Conservation (phyloP, 1,140 invertebrate species). For the Maniola jurtina region DNA sequence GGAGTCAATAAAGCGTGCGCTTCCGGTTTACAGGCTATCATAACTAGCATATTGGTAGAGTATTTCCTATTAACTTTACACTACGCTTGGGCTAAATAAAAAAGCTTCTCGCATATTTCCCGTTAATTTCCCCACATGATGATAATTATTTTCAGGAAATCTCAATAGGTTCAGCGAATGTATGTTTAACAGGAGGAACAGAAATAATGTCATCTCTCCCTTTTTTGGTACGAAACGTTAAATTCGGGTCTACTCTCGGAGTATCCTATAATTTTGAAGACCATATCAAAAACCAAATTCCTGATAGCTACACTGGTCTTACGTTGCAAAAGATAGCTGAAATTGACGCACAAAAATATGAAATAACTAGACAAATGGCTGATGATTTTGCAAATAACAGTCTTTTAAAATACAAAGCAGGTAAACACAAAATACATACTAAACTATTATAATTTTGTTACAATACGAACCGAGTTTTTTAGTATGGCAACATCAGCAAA, state of each 20-base stretch:
- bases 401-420: constrained; percentile 88
- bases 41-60: constrained; percentile 53
- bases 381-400: constrained; percentile 93
- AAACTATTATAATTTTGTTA: no score
- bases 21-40: constrained; percentile 58
- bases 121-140: neutral
- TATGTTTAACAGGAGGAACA: constrained; percentile 93
- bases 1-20: constrained; percentile 67
- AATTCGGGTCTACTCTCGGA: constrained; percentile 94
- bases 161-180: constrained; percentile 87
- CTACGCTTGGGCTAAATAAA: neutral
- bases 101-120: no score
- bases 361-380: constrained; percentile 89
- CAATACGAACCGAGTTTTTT: no score
- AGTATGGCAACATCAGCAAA: no score
- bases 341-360: constrained; percentile 94
- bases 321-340: constrained; percentile 98
- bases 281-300: constrained; percentile 91
- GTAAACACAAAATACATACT: constrained; percentile 58
- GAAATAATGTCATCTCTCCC: constrained; percentile 97
- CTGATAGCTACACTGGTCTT: constrained; percentile 91
- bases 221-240: constrained; percentile 89
- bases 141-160: constrained; percentile 85
- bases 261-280: constrained; percentile 91
- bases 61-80: neutral